Evolutionary conservation across 2,113 vertebrate genomes (phyloP).

Genomic region (Bostrychus sinensis): DNA sequence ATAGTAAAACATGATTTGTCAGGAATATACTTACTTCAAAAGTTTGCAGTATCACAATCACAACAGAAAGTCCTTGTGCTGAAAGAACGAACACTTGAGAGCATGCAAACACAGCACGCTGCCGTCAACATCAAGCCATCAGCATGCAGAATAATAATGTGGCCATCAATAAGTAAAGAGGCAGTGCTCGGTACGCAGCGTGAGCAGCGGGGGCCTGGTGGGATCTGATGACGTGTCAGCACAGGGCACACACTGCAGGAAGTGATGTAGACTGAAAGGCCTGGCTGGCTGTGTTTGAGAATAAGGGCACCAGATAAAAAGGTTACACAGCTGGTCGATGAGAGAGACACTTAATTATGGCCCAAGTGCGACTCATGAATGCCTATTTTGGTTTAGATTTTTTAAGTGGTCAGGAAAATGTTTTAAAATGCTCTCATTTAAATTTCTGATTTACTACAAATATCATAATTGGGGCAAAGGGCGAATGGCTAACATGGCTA

Average conservation of each 20-base stretch:
- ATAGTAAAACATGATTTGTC: too few species aligned
- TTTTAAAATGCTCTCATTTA: background rate
- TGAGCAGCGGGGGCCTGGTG: background rate
- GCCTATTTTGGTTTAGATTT: background rate
- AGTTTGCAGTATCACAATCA: too few species aligned
- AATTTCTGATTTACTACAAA: too few species aligned
- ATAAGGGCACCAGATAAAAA: background rate
- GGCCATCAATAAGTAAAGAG: slow-evolving; percentile 54
- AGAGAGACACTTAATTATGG: background rate
- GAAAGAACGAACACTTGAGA: background rate
- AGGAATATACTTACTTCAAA: too few species aligned
- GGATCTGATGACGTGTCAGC: background rate
- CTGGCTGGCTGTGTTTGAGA: background rate
- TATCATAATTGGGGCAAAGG: too few species aligned
- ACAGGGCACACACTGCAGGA: slow-evolving; percentile 11
- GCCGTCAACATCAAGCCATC: slow-evolving; percentile 19
- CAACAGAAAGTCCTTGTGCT: background rate
- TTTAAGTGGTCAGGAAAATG: background rate
- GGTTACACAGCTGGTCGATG: background rate
- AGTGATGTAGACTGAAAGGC: background rate
- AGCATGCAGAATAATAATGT: slow-evolving; percentile 53
- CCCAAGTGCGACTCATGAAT: background rate
- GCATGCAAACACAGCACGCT: background rate
- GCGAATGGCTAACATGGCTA: too few species aligned
- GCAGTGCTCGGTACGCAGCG: slow-evolving; percentile 16